Evolutionary conservation across 2,888 invertebrate genomes (phyloP), one percentile per base, ranked within the genome.

Genomic region (Ferdinandea cuprea): DNA sequence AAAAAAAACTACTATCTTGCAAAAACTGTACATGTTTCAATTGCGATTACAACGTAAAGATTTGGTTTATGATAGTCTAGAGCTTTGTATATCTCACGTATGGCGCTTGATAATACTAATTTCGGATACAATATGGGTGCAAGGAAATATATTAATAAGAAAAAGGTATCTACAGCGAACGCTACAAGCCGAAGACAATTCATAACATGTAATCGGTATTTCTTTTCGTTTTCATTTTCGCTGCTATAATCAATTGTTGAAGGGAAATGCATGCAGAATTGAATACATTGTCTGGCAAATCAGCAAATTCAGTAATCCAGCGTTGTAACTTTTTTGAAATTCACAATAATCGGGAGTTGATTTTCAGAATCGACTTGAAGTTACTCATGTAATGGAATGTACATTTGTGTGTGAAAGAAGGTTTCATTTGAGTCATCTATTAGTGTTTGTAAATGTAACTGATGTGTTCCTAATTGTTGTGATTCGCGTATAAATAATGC

Each of bases 181-280:
- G n/a, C n/a, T n/a, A n/a, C 9, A 42, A 72, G 72, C 72, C 73
- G 61, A 73, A 21, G 21, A 15, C 46, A 59, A 71, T 61, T 61
- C n/a, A 35, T n/a, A n/a, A n/a, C n/a, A 66, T 48, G 46, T 68
- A 50, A 69, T 73, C 68, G 35, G 15, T 63, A 61, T 44, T 69
- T 74, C 35, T 35, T 58, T 30, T 17, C 21, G 50, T 9, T 11
- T 21, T 13, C 30, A 59, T 52, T 69, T 69, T 59, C 68, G 63
- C 32, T 40, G 65, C 46, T 21, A 59, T 71, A 59, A 32, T 52
- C 17, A 74, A 37, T 63, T 73, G 42, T 13, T 44, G 9, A 30
- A 17, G 40, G 59, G n/a, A 3, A 66, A 21, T 54, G 54, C 52
- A 54, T 54, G 46, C 48, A 32, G 28, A 69, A 58, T 48, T 69